Base-by-base conservation (phyloP, 2,888 invertebrate species). In the Synergus gifuensis region DNA sequence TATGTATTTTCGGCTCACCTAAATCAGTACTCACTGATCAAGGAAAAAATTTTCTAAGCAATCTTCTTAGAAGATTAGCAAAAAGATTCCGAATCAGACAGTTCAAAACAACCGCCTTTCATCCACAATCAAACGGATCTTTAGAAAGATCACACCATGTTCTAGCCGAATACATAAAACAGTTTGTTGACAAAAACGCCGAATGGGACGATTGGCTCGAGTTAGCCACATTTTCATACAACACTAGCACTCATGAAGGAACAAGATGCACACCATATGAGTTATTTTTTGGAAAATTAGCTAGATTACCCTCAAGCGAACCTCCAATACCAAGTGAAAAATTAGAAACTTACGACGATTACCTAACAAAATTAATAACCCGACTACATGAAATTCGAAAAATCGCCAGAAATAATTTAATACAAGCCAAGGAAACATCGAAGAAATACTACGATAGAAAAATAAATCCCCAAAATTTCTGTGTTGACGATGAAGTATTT, bases 11-110 rank as follows among this genome's bases (percentile, higher is more conserved):
- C 28, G 85, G 86, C 0, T 44, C 83, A 2, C n/a, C 85, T 0
- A 80, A 81, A 42, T 22, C 54, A 3, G 44, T 84, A 3, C 36
- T 87, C 11, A 85, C 86, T 0, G 87, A 88, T 63, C 84, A 85
- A 78, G 86, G 87, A 0, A 77, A 81, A 14, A 85, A 85, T 69
- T 86, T 87, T 36, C 22, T 82, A 8, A 84, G 85, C 9, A 60
- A 63, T 0, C 28, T 87, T 9, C 79, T 87, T 62, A 63, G 79
- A 73, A n/a, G 73, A 62, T 36, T 87, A 0, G 78, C 80, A 0
- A 83, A 82, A 79, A n/a, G 79, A 9, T 87, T 85, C 12, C 81
- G 76, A 46, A 85, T 86, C 18, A 81, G 80, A 42, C 78, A 81
- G 67, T 49, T 82, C 4, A 76, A 76, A 60, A 84, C 83, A 0